Conservation (phyloP, 2,888 invertebrate genomes). For the Myathropa florea region DNA sequence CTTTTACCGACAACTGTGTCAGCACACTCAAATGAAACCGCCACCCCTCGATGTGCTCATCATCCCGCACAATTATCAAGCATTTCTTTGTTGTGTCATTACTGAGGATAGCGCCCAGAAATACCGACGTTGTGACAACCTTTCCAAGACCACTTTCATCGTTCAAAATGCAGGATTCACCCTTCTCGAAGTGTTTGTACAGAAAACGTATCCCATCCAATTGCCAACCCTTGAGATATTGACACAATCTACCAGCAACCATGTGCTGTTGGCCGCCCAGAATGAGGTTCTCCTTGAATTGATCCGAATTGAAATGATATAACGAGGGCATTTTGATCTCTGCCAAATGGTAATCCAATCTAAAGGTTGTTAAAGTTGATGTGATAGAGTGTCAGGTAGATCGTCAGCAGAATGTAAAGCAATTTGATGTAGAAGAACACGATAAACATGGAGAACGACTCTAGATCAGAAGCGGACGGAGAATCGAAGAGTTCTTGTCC, state of each 20-base stretch:
- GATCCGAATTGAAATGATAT: slow-evolving; percentile 78
- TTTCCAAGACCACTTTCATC: slow-evolving; percentile 80
- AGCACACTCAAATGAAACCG: slow-evolving; percentile 78
- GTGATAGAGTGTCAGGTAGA: slow-evolving; percentile 77
- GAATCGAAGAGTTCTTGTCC: slow-evolving; percentile 77
- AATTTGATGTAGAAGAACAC: slow-evolving; percentile 79
- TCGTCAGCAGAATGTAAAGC: slow-evolving; percentile 78
- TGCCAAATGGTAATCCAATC: neutral
- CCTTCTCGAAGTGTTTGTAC: slow-evolving; percentile 75
- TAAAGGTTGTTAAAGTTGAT: slow-evolving; percentile 65
- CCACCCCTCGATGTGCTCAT: slow-evolving; percentile 76
- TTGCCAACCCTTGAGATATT: slow-evolving; percentile 78
- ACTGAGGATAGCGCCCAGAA: slow-evolving; percentile 73
- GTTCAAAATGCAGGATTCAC: slow-evolving; percentile 77
- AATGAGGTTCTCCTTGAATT: slow-evolving; percentile 75
- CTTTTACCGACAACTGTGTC: slow-evolving; percentile 74
- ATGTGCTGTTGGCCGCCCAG: slow-evolving; percentile 74
- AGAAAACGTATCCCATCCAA: slow-evolving; percentile 77
- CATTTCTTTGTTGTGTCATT: slow-evolving; percentile 73
- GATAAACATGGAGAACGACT: slow-evolving; percentile 79
- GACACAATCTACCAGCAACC: slow-evolving; percentile 73
- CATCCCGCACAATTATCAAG: slow-evolving; percentile 77
- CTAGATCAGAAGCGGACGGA: slow-evolving; percentile 75
- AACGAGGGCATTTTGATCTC: slow-evolving; percentile 63
- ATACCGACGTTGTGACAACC: slow-evolving; percentile 74